Conservation (phyloP, 2,888 invertebrate genomes). For the Xanthia icteritia region DNA sequence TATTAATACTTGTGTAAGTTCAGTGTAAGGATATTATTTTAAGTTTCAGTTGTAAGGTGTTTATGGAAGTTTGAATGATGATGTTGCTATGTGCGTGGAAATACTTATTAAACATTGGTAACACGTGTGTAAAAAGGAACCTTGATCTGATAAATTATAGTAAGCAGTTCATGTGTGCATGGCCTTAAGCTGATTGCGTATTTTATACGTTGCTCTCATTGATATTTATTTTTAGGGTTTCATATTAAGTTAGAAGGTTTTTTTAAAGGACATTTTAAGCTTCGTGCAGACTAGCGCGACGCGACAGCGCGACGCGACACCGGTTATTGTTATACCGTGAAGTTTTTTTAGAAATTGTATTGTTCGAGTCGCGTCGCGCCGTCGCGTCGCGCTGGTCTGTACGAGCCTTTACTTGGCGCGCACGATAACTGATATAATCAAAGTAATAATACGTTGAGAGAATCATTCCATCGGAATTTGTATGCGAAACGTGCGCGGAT, state of each 20-base stretch:
- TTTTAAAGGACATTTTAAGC: too few species aligned
- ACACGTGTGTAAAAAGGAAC: background rate
- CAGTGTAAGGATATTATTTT: background rate
- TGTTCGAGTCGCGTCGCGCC: too few species aligned
- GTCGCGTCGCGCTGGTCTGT: too few species aligned
- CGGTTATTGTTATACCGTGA: too few species aligned
- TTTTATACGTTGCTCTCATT: slow-evolving; percentile 12
- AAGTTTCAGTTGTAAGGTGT: background rate
- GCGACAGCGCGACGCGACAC: too few species aligned
- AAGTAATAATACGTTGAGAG: background rate
- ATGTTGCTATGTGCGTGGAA: background rate
- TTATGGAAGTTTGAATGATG: background rate
- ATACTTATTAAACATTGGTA: background rate
- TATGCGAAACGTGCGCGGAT: background rate
- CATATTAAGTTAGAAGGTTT: too few species aligned
- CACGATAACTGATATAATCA: background rate
- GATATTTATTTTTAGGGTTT: slow-evolving; percentile 6
- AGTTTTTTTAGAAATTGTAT: too few species aligned
- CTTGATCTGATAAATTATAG: background rate
- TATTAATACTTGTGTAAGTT: background rate
- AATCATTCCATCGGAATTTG: background rate
- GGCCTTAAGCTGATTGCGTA: background rate
- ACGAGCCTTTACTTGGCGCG: background rate
- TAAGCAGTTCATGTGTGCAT: slow-evolving; percentile 3
- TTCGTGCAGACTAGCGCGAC: too few species aligned